These are phyloP conservation scores for Elgaria multicarinata DNA, from an alignment of 2,113 vertebrate species.

Conservation along the genomic window DNA sequence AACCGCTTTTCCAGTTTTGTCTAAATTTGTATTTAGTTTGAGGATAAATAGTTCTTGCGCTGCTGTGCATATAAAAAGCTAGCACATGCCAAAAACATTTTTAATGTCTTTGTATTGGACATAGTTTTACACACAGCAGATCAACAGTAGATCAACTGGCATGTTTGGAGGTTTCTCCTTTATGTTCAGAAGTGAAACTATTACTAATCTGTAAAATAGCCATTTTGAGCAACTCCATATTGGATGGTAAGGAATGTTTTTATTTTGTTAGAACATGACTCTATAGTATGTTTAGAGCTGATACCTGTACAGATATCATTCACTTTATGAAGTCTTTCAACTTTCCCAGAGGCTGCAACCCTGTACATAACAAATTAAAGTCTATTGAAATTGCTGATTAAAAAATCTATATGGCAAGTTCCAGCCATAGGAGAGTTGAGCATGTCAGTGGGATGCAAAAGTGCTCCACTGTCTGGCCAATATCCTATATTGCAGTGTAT, in stretches of 20 bases:
- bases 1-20: slow-evolving; percentile 34
- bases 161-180: neutral
- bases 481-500: neutral
- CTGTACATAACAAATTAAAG: neutral
- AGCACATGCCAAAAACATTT: slow-evolving; percentile 49
- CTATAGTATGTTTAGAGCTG: neutral
- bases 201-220: neutral
- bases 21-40: slow-evolving; percentile 44
- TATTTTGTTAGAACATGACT: neutral
- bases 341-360: neutral
- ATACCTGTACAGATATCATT: neutral
- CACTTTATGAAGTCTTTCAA: neutral
- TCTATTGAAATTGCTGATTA: neutral
- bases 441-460: neutral
- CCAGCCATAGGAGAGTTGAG: neutral
- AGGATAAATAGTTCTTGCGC: neutral
- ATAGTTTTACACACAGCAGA: slow-evolving; percentile 41
- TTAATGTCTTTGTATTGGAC: slow-evolving; percentile 36
- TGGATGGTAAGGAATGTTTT: neutral
- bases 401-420: neutral
- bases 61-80: slow-evolving; percentile 68
- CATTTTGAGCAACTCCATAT: slow-evolving; percentile 5
- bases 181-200: neutral
- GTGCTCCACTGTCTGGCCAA: neutral
- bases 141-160: slow-evolving; percentile 20